These are phyloP conservation scores for Fulica atra DNA, from an alignment of 2,113 vertebrate genomes.

Conservation along the genomic window DNA sequence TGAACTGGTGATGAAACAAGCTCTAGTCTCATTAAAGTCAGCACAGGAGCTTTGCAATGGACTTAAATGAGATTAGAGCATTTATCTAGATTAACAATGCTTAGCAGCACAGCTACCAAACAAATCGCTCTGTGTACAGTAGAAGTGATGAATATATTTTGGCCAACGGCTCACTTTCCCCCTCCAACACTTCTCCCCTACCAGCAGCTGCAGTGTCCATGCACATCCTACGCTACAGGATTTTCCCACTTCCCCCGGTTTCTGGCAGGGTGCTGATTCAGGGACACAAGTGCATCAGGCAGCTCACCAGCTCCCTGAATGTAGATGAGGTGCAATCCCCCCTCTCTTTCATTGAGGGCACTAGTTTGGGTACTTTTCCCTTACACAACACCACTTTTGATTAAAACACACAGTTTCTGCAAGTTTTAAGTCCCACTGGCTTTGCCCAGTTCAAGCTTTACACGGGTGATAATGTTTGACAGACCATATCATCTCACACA, in stretches of 20 bases:
- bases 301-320: background rate
- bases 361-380: background rate
- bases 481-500: background rate
- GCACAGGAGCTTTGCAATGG: background rate
- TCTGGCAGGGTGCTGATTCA: background rate
- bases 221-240: background rate
- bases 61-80: slow-evolving; percentile 4
- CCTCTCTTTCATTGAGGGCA: background rate
- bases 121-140: background rate
- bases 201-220: rapidly evolving
- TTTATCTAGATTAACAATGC: slow-evolving; percentile 12
- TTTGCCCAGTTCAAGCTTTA: background rate
- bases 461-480: background rate
- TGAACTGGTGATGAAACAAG: background rate
- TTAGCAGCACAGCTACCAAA: background rate
- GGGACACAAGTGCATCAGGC: background rate
- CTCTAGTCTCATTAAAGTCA: background rate
- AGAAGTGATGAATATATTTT: background rate
- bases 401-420: background rate
- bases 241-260: background rate
- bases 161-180: background rate
- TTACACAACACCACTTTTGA: background rate
- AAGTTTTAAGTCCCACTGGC: background rate
- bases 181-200: background rate
- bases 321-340: rapidly evolving